Evolutionary conservation across 92 coral and sea anemone genomes (phyloP).

Genomic region (Ricordea florida): DNA sequence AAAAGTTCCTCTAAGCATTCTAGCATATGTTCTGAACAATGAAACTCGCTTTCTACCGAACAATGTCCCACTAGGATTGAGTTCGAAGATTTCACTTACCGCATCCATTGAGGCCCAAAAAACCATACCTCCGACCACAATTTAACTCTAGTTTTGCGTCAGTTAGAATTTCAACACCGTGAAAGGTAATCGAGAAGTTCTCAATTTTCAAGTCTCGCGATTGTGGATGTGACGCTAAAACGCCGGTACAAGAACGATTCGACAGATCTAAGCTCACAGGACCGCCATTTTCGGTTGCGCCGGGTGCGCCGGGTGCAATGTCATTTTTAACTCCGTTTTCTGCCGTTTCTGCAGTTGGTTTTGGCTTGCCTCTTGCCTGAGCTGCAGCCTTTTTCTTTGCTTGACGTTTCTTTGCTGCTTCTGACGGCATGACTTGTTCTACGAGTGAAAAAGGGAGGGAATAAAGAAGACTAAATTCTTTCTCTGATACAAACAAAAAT

Average conservation of each 20-base stretch:
- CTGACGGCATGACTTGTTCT: conserved; percentile 85
- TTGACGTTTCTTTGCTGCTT: conserved; percentile 98
- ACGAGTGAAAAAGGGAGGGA: not conserved
- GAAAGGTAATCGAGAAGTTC: conserved; percentile 96
- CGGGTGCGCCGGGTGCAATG: conserved; percentile 22
- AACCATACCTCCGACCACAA: conserved; percentile 96
- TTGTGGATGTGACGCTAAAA: conserved; percentile 97
- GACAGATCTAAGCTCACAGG: conserved; percentile 62
- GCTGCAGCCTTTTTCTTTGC: conserved; percentile 99
- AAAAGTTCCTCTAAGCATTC: no score
- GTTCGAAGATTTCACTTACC: conserved; percentile 59
- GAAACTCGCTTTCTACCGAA: no score
- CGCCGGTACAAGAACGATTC: conserved; percentile 98
- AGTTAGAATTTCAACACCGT: conserved; percentile 93
- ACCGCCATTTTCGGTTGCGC: conserved; percentile 66
- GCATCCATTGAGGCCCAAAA: conserved; percentile 95
- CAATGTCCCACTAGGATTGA: not conserved
- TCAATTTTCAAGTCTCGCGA: conserved; percentile 92
- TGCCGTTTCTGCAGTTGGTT: conserved; percentile 61
- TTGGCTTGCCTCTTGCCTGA: conserved; percentile 94
- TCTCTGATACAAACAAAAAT: conserved; percentile 10
- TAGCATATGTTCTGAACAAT: no score
- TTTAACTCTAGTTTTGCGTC: conserved; percentile 94
- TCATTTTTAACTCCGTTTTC: conserved; percentile 47
- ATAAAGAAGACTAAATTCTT: not conserved